These are phyloP conservation scores for Tachysurus fulvidraco DNA, from an alignment of 2,113 vertebrate genomes.

Conservation along the genomic window DNA sequence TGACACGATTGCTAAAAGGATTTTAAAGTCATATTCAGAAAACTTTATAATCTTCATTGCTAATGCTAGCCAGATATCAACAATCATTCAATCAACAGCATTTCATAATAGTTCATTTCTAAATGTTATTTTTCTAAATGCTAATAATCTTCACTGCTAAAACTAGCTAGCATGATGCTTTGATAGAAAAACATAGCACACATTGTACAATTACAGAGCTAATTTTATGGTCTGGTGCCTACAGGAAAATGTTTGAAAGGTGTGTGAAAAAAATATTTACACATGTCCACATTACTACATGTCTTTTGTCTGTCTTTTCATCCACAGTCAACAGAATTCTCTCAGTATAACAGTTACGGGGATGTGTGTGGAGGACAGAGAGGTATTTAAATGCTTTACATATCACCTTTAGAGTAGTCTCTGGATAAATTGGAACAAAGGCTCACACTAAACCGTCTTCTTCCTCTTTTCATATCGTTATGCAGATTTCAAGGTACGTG, in stretches of 20 bases:
- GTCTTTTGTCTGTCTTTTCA: slow-evolving; percentile 56
- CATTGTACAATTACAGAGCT: neutral
- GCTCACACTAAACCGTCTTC: neutral
- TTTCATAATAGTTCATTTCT: neutral
- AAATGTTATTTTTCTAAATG: neutral
- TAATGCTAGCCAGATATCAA: neutral
- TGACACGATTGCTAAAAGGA: neutral
- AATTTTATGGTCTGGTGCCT: neutral
- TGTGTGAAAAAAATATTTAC: neutral
- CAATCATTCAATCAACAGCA: neutral
- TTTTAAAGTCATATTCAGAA: neutral
- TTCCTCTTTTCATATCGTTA: slow-evolving; percentile 32
- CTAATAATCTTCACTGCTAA: neutral
- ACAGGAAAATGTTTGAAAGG: neutral
- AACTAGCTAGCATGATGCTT: neutral
- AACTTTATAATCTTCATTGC: neutral
- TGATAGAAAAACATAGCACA: neutral
- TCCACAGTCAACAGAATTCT: slow-evolving; percentile 85
- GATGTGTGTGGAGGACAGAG: slow-evolving; percentile 79
- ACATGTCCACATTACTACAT: neutral
- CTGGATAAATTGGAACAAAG: slow-evolving; percentile 34
- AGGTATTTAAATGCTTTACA: slow-evolving; percentile 70
- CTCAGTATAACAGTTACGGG: slow-evolving; percentile 82
- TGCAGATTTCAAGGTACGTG: slow-evolving; percentile 91
- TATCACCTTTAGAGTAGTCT: neutral